Evolutionary conservation across 2,888 invertebrate species (phyloP).

Genomic region (Bursaphelenchus okinawaensis): DNA sequence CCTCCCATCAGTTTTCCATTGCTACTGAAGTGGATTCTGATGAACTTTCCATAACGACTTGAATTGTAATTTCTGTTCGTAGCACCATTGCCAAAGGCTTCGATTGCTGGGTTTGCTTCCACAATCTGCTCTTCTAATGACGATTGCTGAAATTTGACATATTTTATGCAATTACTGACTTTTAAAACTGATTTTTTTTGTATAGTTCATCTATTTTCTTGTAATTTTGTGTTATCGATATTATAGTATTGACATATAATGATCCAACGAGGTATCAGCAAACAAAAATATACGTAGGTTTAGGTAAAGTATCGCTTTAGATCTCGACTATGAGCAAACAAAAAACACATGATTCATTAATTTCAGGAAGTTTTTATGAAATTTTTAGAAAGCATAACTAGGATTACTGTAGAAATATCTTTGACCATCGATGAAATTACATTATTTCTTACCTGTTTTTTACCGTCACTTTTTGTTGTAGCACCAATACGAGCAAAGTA

Average conservation of each 20-base stretch:
- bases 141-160: constrained; percentile 67
- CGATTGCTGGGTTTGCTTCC: constrained; percentile 96
- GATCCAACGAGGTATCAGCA: too few species aligned
- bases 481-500: constrained; percentile 79
- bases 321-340: too few species aligned
- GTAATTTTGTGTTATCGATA: neutral
- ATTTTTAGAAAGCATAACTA: too few species aligned
- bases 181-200: constrained; percentile 10
- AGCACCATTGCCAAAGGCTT: constrained; percentile 98
- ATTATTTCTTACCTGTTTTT: constrained; percentile 18
- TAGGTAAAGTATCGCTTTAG: too few species aligned
- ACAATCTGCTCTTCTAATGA: constrained; percentile 98
- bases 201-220: neutral
- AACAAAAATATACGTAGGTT: neutral
- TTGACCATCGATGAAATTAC: too few species aligned
- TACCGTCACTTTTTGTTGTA: constrained; percentile 13
- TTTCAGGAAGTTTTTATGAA: too few species aligned
- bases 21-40: constrained; percentile 98
- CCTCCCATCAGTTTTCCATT: constrained; percentile 99
- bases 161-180: too few species aligned
- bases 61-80: constrained; percentile 68
- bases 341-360: too few species aligned
- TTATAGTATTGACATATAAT: too few species aligned
- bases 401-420: too few species aligned
- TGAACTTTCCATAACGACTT: constrained; percentile 80